phyloP scores from a whole-genome alignment of 1,140 invertebrate genomes.

The Anagrus nilaparvatae region DNA sequence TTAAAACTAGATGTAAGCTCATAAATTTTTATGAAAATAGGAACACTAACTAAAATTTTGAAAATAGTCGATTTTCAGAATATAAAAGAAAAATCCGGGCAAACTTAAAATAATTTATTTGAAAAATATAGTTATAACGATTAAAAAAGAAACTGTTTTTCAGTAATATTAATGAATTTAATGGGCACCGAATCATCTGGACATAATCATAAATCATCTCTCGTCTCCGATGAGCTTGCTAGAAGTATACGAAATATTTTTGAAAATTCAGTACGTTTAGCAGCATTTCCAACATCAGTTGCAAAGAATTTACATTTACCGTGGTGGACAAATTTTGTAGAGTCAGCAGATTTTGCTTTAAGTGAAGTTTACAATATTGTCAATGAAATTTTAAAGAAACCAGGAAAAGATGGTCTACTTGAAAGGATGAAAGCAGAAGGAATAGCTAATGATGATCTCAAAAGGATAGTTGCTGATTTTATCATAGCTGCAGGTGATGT shows the following conservation, averaged over 20 bases:
- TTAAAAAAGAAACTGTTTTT: too few relatives aligned
- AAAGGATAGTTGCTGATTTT: constrained; percentile 69
- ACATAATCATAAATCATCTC: constrained; percentile 29
- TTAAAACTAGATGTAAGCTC: too few relatives aligned
- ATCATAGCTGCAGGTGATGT: constrained; percentile 85
- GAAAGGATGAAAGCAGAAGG: constrained; percentile 48
- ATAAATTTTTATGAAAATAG: too few relatives aligned
- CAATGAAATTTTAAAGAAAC: constrained; percentile 20
- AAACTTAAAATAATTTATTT: too few relatives aligned
- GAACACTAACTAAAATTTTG: too few relatives aligned
- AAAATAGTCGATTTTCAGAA: too few relatives aligned
- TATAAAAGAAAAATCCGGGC: too few relatives aligned
- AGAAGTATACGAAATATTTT: constrained; percentile 62
- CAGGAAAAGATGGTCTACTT: constrained; percentile 47
- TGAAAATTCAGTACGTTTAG: constrained; percentile 56
- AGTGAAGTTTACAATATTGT: constrained; percentile 30
- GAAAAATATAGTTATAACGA: too few relatives aligned
- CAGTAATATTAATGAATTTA: constrained; percentile 60
- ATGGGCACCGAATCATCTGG: constrained; percentile 47
- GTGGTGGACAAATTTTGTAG: constrained; percentile 64
- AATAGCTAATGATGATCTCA: constrained; percentile 48
- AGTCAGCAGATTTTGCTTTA: constrained; percentile 53
- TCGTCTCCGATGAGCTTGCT: constrained; percentile 47
- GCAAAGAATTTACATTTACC: constrained; percentile 53
- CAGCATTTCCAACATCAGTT: constrained; percentile 53